A percentile compares a stretch with the other conserved stretches of the same genome.
These are phyloP conservation scores for Staurois parvus DNA, from an alignment of 2,797 vertebrate species.

Conservation along the genomic window DNA sequence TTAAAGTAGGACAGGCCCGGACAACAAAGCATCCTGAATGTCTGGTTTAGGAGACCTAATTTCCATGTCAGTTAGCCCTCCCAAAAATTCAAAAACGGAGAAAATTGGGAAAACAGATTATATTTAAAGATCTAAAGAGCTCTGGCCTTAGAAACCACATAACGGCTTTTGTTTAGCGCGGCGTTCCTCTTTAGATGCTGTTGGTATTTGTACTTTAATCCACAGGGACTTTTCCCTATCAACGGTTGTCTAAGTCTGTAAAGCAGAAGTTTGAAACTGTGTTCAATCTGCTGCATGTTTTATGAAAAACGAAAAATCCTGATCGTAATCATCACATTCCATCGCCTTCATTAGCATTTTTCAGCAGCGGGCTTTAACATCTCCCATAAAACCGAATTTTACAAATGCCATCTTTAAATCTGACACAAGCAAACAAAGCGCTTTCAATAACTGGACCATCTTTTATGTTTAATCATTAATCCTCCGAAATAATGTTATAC, in stretches of 20 bases:
- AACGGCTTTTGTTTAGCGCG: background rate
- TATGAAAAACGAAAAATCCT: background rate
- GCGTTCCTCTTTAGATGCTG: background rate
- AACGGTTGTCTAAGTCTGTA: background rate
- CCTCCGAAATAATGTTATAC: conserved; percentile 27
- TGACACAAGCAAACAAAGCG: conserved; percentile 48
- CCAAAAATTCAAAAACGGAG: background rate
- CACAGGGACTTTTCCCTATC: background rate
- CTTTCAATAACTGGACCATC: background rate
- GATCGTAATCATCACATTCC: background rate
- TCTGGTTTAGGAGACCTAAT: background rate
- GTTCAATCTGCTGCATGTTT: background rate
- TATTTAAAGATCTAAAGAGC: background rate
- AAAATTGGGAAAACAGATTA: background rate
- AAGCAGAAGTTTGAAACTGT: background rate
- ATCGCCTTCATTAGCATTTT: conserved; percentile 7
- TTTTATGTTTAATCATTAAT: conserved; percentile 37
- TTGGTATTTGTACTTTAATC: background rate
- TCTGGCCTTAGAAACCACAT: background rate
- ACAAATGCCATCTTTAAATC: conserved; percentile 34
- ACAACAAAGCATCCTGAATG: background rate
- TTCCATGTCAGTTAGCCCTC: background rate
- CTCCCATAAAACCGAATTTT: conserved; percentile 26
- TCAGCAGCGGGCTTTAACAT: background rate
- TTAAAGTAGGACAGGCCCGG: no score